Evolutionary conservation across 2,113 vertebrate species (phyloP).

Genomic region (Eudyptes chrysolophus): DNA sequence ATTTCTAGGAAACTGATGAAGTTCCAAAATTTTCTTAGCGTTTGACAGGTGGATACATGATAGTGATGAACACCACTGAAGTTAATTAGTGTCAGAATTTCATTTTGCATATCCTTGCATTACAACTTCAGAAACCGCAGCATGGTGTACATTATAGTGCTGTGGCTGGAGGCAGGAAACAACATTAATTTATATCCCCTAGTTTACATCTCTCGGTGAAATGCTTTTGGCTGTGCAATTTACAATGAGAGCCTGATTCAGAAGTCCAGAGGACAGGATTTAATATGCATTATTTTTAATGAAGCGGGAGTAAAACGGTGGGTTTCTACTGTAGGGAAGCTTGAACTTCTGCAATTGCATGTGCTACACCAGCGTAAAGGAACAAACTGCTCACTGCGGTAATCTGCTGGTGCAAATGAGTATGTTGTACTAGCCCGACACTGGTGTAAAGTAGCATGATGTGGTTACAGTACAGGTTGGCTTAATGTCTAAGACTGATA

Average conservation of each 20-base stretch:
- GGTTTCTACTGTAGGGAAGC: not conserved
- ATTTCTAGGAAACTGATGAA: not conserved
- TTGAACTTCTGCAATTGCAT: not conserved
- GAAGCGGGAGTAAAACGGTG: not conserved
- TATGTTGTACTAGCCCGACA: too few relatives aligned
- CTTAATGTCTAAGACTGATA: not conserved
- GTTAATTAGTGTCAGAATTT: not conserved
- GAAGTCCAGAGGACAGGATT: not conserved
- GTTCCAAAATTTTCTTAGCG: not conserved
- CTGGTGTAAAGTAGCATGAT: not conserved
- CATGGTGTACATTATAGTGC: rapidly evolving
- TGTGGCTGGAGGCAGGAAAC: not conserved
- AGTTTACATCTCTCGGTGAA: not conserved
- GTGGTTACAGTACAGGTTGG: not conserved
- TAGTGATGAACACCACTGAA: not conserved
- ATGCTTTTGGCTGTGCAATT: not conserved
- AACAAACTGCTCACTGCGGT: not conserved
- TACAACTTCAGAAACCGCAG: not conserved
- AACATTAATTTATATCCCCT: not conserved
- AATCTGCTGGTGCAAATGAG: not conserved
- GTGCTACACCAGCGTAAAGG: not conserved
- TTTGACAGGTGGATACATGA: not conserved
- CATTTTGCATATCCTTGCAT: not conserved
- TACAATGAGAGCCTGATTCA: not conserved
- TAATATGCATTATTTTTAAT: not conserved